A percentile compares a stretch with the other conserved stretches of the same genome.
These are phyloP conservation scores for Endomychus coccineus DNA, from an alignment of 2,888 invertebrate genomes.

Conservation along the genomic window DNA sequence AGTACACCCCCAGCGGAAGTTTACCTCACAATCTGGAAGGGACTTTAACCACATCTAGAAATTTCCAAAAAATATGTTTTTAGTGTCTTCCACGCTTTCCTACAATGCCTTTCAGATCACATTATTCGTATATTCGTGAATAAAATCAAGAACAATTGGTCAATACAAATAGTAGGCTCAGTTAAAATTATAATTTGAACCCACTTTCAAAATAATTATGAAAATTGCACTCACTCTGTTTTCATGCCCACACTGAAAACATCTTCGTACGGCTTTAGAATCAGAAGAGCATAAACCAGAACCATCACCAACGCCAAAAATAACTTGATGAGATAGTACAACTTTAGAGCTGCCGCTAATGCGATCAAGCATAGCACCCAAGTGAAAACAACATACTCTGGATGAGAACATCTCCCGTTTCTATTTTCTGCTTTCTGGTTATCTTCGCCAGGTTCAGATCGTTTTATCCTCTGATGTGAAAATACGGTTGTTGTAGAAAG, in stretches of 20 bases:
- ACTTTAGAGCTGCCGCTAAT: conserved; percentile 82
- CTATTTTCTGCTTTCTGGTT: no score
- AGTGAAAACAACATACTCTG: conserved; percentile 85
- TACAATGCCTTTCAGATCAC: no score
- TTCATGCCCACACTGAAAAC: conserved; percentile 16
- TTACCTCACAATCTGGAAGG: no score
- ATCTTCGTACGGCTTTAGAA: conserved; percentile 40
- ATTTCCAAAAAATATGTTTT: no score
- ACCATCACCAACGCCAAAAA: conserved; percentile 71
- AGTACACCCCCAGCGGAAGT: no score
- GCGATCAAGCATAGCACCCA: conserved; percentile 90
- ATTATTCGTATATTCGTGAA: no score
- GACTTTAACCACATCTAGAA: no score
- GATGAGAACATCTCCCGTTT: neutral
- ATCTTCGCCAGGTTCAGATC: neutral
- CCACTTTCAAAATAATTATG: conserved; percentile 5
- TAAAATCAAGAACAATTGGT: conserved; percentile 11
- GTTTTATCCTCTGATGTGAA: neutral
- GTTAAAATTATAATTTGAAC: conserved; percentile 2
- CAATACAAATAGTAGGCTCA: no score
- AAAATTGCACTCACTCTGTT: conserved; percentile 6
- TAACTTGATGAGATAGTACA: conserved; percentile 82
- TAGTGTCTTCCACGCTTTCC: no score
- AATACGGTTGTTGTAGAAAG: no score
- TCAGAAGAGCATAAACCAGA: conserved; percentile 63